These are phyloP conservation scores for Erebia palarica DNA, from an alignment of 2,888 invertebrate genomes.

Conservation along the genomic window DNA sequence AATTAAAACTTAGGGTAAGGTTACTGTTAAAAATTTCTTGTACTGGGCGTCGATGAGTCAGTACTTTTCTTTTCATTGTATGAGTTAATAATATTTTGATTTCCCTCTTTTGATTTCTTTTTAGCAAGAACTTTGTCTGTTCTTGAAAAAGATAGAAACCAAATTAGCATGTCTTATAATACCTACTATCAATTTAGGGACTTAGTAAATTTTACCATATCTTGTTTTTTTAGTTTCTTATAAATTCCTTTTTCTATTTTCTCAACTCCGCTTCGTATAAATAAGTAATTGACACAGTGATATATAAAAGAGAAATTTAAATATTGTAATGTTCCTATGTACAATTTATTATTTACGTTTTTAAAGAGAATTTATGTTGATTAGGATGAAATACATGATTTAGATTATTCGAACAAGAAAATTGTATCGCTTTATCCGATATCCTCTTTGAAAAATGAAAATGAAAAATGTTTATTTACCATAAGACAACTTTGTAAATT, in stretches of 20 bases:
- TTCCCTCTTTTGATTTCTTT: too few relatives aligned
- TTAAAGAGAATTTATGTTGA: neutral
- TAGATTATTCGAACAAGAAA: neutral
- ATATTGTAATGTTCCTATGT: slow-evolving; percentile 22
- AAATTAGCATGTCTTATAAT: slow-evolving; percentile 5
- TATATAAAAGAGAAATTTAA: slow-evolving; percentile 12
- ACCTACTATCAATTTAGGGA: neutral
- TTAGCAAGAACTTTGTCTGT: neutral
- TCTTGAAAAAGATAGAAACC: neutral
- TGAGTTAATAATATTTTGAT: too few relatives aligned
- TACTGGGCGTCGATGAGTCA: too few relatives aligned
- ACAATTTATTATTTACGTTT: slow-evolving; percentile 2
- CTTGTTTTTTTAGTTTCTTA: neutral
- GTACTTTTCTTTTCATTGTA: too few relatives aligned
- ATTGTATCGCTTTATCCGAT: neutral
- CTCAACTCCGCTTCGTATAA: slow-evolving; percentile 12
- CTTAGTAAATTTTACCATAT: neutral
- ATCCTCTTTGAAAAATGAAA: too few relatives aligned
- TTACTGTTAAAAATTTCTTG: too few relatives aligned
- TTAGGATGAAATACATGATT: neutral
- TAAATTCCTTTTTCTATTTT: neutral
- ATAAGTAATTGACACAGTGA: slow-evolving; percentile 3
- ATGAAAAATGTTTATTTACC: too few relatives aligned
- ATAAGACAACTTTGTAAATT: neutral
- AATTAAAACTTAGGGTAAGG: too few relatives aligned